Conservation (phyloP, 2,888 invertebrate genomes). For the Thalpophila matura region DNA sequence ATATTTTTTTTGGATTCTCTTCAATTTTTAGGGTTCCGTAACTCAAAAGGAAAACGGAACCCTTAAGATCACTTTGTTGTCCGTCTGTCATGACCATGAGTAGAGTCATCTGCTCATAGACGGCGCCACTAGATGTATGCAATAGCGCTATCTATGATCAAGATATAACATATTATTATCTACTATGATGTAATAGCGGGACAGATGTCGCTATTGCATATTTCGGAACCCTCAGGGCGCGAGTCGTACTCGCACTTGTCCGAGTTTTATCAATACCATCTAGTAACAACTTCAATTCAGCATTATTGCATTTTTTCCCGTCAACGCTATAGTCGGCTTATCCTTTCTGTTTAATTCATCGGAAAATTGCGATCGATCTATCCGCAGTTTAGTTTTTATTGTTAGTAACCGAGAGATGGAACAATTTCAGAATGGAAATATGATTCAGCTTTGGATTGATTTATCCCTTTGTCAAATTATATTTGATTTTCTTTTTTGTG, state of each 20-base stretch:
- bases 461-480: slow-evolving; percentile 4
- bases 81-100: too few species aligned
- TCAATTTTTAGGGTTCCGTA: too few species aligned
- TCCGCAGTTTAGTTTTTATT: slow-evolving; percentile 62
- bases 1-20: slow-evolving; percentile 21
- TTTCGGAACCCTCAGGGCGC: too few species aligned
- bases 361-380: slow-evolving; percentile 83
- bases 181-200: too few species aligned
- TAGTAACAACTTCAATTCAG: slow-evolving; percentile 38
- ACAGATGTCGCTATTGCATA: too few species aligned
- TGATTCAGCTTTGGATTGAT: slow-evolving; percentile 14
- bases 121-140: too few species aligned
- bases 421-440: slow-evolving; percentile 20
- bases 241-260: too few species aligned
- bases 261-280: slow-evolving; percentile 36
- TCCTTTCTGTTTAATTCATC: slow-evolving; percentile 80
- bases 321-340: slow-evolving; percentile 73
- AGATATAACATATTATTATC: too few species aligned
- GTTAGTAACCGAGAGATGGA: slow-evolving; percentile 37
- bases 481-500: neutral
- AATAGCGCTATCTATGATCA: slow-evolving; percentile 11
- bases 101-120: too few species aligned
- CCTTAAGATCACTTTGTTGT: too few species aligned
- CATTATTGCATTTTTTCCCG: slow-evolving; percentile 69
- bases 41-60: too few species aligned